Percentiles rank a stretch among this genome's conserved stretches.
These are phyloP conservation scores for Halichondria panicea DNA, from an alignment of 37 sponge, comb jelly and placozoan genomes.

Conservation along the genomic window DNA sequence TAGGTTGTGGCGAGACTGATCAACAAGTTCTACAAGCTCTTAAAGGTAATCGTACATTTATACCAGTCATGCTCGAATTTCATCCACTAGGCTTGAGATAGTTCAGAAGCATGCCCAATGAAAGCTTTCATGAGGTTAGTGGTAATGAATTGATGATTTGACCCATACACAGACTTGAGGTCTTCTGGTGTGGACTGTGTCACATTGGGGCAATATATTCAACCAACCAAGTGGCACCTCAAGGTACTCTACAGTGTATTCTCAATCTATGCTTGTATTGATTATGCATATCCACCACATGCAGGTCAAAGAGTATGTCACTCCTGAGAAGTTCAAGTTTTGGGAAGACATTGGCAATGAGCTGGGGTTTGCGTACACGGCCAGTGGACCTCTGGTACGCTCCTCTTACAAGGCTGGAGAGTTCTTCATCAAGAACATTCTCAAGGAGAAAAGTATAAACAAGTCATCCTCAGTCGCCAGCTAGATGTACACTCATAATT, in stretches of 20 bases:
- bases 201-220: constrained; percentile 99
- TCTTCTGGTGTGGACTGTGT: constrained; percentile 92
- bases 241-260: constrained; percentile 83
- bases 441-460: constrained; percentile 55
- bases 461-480: too few species aligned
- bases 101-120: neutral
- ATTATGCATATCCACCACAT: neutral
- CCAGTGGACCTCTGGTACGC: constrained; percentile 98
- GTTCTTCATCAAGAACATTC: constrained; percentile 88
- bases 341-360: constrained; percentile 90
- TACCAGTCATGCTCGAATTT: neutral
- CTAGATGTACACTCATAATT: too few species aligned
- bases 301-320: constrained; percentile 93
- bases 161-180: neutral
- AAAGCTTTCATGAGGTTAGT: neutral
- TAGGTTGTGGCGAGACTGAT: constrained; percentile 98
- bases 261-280: neutral
- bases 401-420: constrained; percentile 99
- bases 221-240: constrained; percentile 93
- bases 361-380: constrained; percentile 94
- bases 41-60: constrained; percentile 33
- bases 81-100: neutral
- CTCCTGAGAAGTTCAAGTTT: constrained; percentile 95
- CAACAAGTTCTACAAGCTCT: constrained; percentile 84
- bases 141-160: neutral